Conservation (phyloP, 2,888 invertebrate genomes). For the Diadegma fenestrale region DNA sequence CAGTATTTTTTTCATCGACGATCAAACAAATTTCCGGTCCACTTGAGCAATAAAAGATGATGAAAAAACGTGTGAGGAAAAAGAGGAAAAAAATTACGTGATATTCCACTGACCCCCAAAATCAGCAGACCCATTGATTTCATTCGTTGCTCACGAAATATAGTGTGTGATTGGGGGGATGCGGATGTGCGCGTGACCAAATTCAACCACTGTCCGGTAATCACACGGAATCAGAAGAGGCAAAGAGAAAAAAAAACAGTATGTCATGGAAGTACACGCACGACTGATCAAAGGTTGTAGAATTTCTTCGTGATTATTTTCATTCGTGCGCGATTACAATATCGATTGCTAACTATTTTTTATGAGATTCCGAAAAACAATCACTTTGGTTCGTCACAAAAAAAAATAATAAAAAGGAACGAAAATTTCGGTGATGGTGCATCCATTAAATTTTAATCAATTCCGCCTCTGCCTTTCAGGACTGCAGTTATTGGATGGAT, state of each 20-base stretch:
- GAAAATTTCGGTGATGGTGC: background rate
- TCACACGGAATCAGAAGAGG: slow-evolving; percentile 28
- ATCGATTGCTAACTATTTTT: slow-evolving; percentile 30
- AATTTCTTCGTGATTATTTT: slow-evolving; percentile 50
- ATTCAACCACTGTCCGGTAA: slow-evolving; percentile 31
- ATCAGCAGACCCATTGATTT: slow-evolving; percentile 40
- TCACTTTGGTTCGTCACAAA: background rate
- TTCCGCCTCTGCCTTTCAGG: background rate
- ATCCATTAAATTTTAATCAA: slow-evolving; percentile 6
- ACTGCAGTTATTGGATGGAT: background rate
- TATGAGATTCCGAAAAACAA: background rate
- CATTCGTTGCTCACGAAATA: slow-evolving; percentile 22
- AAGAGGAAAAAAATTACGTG: slow-evolving; percentile 20
- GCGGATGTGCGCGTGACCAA: slow-evolving; percentile 29
- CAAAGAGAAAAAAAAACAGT: background rate
- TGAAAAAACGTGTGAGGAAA: background rate
- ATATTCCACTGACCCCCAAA: slow-evolving; percentile 35
- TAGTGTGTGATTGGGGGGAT: slow-evolving; percentile 9
- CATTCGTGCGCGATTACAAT: slow-evolving; percentile 4
- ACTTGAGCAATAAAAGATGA: slow-evolving; percentile 45
- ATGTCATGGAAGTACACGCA: slow-evolving; percentile 22
- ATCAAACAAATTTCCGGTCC: slow-evolving; percentile 47
- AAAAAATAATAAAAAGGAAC: background rate
- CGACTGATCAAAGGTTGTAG: slow-evolving; percentile 56
- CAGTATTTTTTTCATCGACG: slow-evolving; percentile 14